Base-by-base conservation (phyloP, 2,113 vertebrate species). In the Emydura subglobosa region DNA sequence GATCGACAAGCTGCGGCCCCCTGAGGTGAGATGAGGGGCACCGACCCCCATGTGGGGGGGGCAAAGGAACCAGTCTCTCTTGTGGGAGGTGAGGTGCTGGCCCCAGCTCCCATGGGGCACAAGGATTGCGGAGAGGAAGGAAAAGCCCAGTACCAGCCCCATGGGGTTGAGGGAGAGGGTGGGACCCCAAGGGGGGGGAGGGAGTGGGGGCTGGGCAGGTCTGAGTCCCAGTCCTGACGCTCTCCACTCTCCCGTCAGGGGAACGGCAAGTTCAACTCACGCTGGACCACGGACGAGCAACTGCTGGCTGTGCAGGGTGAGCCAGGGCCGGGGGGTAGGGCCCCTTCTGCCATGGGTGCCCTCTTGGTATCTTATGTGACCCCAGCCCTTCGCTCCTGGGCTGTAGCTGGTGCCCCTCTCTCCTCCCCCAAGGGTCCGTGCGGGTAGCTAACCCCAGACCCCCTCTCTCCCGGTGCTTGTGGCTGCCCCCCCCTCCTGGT, bases 211-310 rank as follows among this genome's bases (percentile, higher is more conserved):
- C 72, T 44, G 27, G 59, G 65, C 34, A 68, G 34, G 34, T n/a
- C 34, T 21, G 44, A 79, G 49, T 9, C 65, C 49, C n/a, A 27
- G 14, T 16, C 42, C 10, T 4, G 6, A n/a, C 3, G 17, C 16
- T 21, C 50, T 27, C 54, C n/a, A 13, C 25, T 84, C 88, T 39
- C 55, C 91, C 54, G 79, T 3, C 96, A 99, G 99, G 96, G 98
- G 22, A 98, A 97, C 89, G 97, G 97, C 68, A 99, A 99, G 96
- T 98, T 99, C 94, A 99, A 99, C 96, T 98, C 99, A 7, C 99
- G 99, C 51, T 99, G 99, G 99, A 99, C 99, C 19, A 99, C 99
- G 1, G 99, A 99, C 72, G 98, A 99, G 90, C 98, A 98, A 94
- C 98, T 99, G 24, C 94, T 99, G 93, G 98, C 98, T 10, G 98